Base-by-base conservation (phyloP, 2,888 invertebrate species). In the Epicampocera succincta region DNA sequence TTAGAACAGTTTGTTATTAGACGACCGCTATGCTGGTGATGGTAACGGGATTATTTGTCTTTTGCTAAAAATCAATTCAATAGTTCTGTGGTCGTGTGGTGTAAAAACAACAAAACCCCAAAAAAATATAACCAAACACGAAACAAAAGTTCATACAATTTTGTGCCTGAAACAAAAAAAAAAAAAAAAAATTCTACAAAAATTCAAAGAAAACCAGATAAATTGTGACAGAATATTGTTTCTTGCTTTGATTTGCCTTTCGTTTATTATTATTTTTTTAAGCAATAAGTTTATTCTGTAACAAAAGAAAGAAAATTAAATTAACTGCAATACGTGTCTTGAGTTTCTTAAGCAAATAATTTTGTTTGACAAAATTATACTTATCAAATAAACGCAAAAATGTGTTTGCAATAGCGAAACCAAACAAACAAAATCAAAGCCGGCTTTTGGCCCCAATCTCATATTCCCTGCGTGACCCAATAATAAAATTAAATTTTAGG, bases 1-100 rank as follows among this genome's bases (percentile, higher is more conserved):
- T 82, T 82, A 82, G 82, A 82, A 82, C 82, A 82, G 78, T 82
- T 82, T 81, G 68, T 56, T 73, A 72, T 71, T 66, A 68, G 72
- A 68, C 77, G 72, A 78, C 71, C 71, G 19, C 71, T 71, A 46
- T 71, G 65, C 81, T 74, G 81, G 74, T 75, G 54, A 58, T 81
- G 56, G 78, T 75, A 78, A 78, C 82, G 78, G 82, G 69, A 61
- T 75, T 71, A 66, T 65, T 50, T 65, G 58, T 52, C 2, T 52
- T 61, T 69, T 60, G n/a, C 66, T 58, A 75, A 66, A 77, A 82
- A 74, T 78, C 60, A 78, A 82, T 75, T 66, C 44, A 56, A 66
- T 63, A 38, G 54, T 66, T 71, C 69, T 82, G 71, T 66, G 78
- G 74, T 78, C 74, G 82, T 69, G 61, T 74, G 58, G 60, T 50